Evolutionary conservation across 92 coral and sea anemone species (phyloP).

Genomic region (Muricea muricata): DNA sequence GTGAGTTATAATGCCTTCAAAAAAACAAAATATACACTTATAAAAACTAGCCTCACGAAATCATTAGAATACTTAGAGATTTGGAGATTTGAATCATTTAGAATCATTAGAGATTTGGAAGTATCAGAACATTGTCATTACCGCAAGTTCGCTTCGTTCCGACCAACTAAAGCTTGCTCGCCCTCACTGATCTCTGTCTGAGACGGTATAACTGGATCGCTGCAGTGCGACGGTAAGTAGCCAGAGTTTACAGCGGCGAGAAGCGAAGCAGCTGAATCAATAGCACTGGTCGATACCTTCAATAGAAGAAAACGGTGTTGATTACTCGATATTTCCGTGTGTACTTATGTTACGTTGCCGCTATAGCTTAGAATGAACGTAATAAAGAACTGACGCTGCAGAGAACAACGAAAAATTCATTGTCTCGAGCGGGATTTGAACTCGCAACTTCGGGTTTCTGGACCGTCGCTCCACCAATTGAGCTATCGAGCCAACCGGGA

Average conservation of each 20-base stretch:
- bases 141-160: conserved; percentile 53
- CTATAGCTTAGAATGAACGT: no score
- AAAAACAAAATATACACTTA: not conserved
- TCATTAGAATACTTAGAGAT: conserved; percentile 38
- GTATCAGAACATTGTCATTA: conserved; percentile 46
- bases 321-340: no score
- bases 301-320: not conserved
- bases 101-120: no score
- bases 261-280: conserved; percentile 65
- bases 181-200: conserved; percentile 20
- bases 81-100: no score
- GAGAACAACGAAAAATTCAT: no score
- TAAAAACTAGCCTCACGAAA: conserved; percentile 44
- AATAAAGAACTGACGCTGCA: no score
- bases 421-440: no score
- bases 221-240: not conserved
- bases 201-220: conserved; percentile 12
- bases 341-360: no score
- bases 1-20: conserved; percentile 79
- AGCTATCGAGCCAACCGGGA: no score
- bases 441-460: no score
- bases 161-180: not conserved
- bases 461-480: no score
- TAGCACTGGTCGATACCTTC: conserved; percentile 79
- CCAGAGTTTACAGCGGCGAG: conserved; percentile 21